phyloP scores from a whole-genome alignment of 2,888 invertebrate species.

The Stictocephala bisonia region DNA sequence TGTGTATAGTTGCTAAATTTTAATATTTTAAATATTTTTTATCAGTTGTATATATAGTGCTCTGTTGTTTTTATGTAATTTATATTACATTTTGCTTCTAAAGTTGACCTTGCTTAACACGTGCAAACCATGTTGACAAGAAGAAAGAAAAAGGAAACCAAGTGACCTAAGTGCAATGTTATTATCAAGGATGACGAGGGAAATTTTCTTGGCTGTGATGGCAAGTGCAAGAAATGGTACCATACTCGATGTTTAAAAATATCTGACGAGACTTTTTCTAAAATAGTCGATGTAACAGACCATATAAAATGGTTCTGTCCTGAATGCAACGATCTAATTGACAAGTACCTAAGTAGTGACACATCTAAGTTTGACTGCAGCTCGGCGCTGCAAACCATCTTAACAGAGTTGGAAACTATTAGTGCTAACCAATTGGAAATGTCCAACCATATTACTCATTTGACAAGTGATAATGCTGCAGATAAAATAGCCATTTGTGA shows the following conservation, averaged over 20 bases:
- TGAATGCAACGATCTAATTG: not conserved
- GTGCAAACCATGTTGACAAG: too few species aligned
- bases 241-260: not conserved
- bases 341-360: not conserved
- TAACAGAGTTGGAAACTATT: not conserved
- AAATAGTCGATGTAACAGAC: not conserved
- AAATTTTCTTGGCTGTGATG: not conserved
- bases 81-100: too few species aligned
- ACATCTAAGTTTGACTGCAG: not conserved
- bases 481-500: not conserved
- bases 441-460: not conserved
- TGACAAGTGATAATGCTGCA: not conserved
- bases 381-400: not conserved
- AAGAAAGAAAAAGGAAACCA: not conserved
- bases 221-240: not conserved
- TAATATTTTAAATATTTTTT: too few species aligned
- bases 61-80: too few species aligned
- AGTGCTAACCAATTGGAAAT: not conserved
- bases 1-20: too few species aligned
- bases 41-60: too few species aligned
- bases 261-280: not conserved
- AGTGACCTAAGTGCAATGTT: not conserved
- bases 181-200: not conserved
- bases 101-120: too few species aligned
- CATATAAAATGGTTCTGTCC: not conserved